Base-by-base conservation (phyloP, 2,113 vertebrate species). In the Dolichallabes microphthalmus region DNA sequence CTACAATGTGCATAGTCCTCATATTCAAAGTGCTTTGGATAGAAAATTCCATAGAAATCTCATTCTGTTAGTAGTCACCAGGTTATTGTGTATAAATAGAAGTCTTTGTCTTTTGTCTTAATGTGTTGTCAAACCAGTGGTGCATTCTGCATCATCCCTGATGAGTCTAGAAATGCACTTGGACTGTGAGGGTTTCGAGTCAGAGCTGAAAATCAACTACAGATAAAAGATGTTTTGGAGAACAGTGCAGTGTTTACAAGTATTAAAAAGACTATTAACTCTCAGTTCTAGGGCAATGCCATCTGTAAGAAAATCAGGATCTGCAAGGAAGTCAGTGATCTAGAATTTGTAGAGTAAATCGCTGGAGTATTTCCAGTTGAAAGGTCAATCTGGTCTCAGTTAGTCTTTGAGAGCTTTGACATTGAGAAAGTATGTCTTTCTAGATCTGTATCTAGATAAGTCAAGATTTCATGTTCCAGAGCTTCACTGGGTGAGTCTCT, bases 11-110 rank as follows among this genome's bases (percentile, higher is more conserved):
- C 60, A 50, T 81, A 4, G 58, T 81, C 64, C 39, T 81, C 76
- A 39, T 80, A 74, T 25, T 80, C 52, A 80, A 68, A 80, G n/a
- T 80, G 80, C 73, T 86, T 86, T 57, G 45, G 14, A 85, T 4
- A 80, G 11, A 85, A 68, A 57, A 45, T 45, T 75, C 79, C 79
- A 81, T 39, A 81, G 1, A 20, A 50, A 19, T 78, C 15, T n/a
- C 14, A 27, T 64, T 81, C 60, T 27, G 39, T 81, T 64, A 64
- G 60, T 64, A 64, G 79, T 81, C 60, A 13, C 25, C 79, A 12
- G 64, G 79, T 45, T 64, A 80, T 80, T 50, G 60, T 14, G 25
- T 64, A 39, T 45, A 64, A 64, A 61, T 64, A n/a, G 13, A 27
- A 64, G 39, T 64, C 35, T 64, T 63, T 78, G 76, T 53, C 35